Conservation (phyloP, 2,888 invertebrate genomes). For the Xanthia togata region DNA sequence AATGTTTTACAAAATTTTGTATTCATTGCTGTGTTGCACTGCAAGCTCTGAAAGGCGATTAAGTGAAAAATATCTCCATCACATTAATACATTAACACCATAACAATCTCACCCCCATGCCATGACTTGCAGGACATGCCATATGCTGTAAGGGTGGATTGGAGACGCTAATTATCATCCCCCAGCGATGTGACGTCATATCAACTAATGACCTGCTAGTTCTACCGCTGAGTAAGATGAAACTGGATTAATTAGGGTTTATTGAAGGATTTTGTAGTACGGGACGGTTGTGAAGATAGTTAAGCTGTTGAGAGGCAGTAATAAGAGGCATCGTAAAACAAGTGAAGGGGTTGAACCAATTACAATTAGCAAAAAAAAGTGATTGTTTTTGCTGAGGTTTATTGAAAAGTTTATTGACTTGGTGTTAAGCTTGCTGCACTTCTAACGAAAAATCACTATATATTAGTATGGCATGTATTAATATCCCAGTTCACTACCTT, state of each 20-base stretch:
- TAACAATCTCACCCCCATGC: conserved; percentile 64
- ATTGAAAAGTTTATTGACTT: neutral
- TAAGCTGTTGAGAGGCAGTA: neutral
- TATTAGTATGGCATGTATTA: too few relatives aligned
- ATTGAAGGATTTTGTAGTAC: conserved; percentile 33
- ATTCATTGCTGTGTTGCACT: neutral
- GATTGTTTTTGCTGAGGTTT: neutral
- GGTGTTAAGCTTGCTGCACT: neutral
- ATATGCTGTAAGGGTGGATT: conserved; percentile 82
- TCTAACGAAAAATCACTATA: neutral
- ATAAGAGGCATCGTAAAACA: neutral
- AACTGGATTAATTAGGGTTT: conserved; percentile 56
- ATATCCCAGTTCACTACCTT: too few relatives aligned
- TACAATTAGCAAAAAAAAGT: neutral
- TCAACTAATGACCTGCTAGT: conserved; percentile 77
- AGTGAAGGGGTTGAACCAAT: neutral
- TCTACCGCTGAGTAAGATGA: conserved; percentile 72
- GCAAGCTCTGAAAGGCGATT: neutral
- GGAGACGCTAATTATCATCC: conserved; percentile 83
- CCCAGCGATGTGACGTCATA: conserved; percentile 71
- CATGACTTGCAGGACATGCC: conserved; percentile 81
- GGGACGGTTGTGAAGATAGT: conserved; percentile 3
- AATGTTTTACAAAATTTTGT: too few relatives aligned
- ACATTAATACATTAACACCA: conserved; percentile 22
- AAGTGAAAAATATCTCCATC: conserved; percentile 6